Evolutionary conservation across 1,140 invertebrate genomes (phyloP), one percentile per base, ranked within the genome.

Genomic region (Drosophila albomicans): DNA sequence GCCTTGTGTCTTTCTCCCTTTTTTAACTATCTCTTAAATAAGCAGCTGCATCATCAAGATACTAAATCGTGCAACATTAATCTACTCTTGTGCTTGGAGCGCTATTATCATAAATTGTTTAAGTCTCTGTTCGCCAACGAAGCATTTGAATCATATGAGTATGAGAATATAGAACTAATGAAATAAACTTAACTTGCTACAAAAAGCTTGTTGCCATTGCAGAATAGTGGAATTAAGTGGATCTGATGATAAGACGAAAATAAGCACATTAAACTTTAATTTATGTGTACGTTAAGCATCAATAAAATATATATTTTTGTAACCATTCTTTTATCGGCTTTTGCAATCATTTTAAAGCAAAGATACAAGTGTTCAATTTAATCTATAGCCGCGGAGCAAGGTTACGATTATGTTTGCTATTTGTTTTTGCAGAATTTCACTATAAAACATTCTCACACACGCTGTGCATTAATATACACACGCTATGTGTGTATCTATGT

Each of bases 81-180:
- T 52, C 35, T 45, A 67, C 35, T 51, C 45, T 20, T 62, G 10
- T 68, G 43, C 30, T 28, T 43, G 35, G 7, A 16, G 25, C 35
- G 32, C 45, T 32, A 58, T 58, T 67, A 46, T 16, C 67, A 70
- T 64, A 70, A 56, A 51, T 62, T 69, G 35, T 54, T 43, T n/a
- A 63, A 63, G 5, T 52, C 59, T 49, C 61, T 51, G 61, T 41
- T 32, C 15, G 5, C 10, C 61, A 63, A 13, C 46, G 28, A 0
- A 46, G 16, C 66, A 52, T 32, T 59, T 48, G 11, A 70, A 30
- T 45, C 30, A 32, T 8, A 51, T 11, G 30, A 35, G 30, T 54
- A 43, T 13, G 41, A 43, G 41, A n/a, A 5, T 43, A 25, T 5
- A 43, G n/a, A 4, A 13, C 1, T 43, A 5, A 5, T 43, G 6